Evolutionary conservation across 64 coral and sea anemone genomes (phyloP).

Genomic region (Hydrozoanthus tunicans): DNA sequence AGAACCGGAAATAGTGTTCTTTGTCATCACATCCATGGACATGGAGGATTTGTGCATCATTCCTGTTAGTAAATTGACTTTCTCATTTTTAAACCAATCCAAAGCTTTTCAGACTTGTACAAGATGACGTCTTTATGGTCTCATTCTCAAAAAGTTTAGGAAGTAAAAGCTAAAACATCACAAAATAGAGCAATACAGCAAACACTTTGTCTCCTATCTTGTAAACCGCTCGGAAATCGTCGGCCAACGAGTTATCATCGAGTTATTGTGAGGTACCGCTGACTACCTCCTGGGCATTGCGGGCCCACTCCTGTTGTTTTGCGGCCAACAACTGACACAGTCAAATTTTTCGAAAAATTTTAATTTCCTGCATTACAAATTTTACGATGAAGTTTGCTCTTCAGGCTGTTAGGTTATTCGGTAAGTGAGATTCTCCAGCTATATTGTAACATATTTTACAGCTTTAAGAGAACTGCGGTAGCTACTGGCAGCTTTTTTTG

Average conservation of each 20-base stretch:
- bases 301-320: background rate
- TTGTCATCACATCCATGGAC: background rate
- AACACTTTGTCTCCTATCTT: conserved; percentile 3
- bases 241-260: conserved; percentile 13
- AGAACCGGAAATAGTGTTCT: conserved; percentile 2
- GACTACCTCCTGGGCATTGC: background rate
- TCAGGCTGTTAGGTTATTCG: background rate
- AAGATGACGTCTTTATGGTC: no score
- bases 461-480: background rate
- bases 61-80: background rate
- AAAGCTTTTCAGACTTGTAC: background rate
- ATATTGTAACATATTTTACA: background rate
- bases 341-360: background rate
- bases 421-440: conserved; percentile 11
- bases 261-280: conserved; percentile 15
- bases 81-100: background rate
- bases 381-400: conserved; percentile 19
- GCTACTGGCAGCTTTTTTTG: background rate
- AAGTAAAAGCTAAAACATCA: background rate
- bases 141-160: no score
- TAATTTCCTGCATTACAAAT: background rate
- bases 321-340: background rate
- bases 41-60: background rate
- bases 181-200: background rate
- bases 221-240: background rate